These are phyloP conservation scores for Taenaris catops DNA, from an alignment of 2,888 invertebrate genomes.

Conservation along the genomic window DNA sequence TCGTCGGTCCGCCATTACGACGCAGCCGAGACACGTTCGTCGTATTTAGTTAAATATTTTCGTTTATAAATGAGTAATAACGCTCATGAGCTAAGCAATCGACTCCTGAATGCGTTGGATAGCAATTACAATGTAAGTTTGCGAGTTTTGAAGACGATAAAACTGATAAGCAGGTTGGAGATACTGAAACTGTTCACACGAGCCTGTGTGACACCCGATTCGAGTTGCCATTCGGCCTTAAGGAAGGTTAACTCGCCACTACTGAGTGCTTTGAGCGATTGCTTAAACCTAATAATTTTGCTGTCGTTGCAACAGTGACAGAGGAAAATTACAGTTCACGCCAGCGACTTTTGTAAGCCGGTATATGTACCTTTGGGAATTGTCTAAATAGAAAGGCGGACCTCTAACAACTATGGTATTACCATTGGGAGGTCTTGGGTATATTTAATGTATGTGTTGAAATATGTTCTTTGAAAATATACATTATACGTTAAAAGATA, in stretches of 20 bases:
- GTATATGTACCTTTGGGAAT: too few relatives aligned
- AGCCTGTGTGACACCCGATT: slow-evolving; percentile 76
- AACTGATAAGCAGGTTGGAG: slow-evolving; percentile 55
- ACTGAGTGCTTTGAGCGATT: too few relatives aligned
- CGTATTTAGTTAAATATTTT: slow-evolving; percentile 81
- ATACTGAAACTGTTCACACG: slow-evolving; percentile 74
- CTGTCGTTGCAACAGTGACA: too few relatives aligned
- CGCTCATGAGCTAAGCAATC: slow-evolving; percentile 95
- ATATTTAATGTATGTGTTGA: too few relatives aligned
- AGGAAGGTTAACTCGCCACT: slow-evolving; percentile 54
- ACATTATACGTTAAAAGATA: too few relatives aligned
- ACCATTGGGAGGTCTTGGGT: too few relatives aligned
- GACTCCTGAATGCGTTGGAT: slow-evolving; percentile 98
- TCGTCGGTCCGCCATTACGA: slow-evolving; percentile 81
- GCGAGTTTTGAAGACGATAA: slow-evolving; percentile 65
- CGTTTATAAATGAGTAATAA: slow-evolving; percentile 89
- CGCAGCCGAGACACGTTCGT: slow-evolving; percentile 81
- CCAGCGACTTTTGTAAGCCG: too few relatives aligned
- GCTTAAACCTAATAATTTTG: too few relatives aligned
- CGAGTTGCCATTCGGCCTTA: slow-evolving; percentile 62
- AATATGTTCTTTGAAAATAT: too few relatives aligned
- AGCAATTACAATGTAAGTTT: slow-evolving; percentile 98
- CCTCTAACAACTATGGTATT: too few relatives aligned
- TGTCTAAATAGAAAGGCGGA: too few relatives aligned
- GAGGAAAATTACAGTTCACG: too few relatives aligned